Conservation (phyloP, 2,888 invertebrate species). For the Koerneria pararmatus region DNA sequence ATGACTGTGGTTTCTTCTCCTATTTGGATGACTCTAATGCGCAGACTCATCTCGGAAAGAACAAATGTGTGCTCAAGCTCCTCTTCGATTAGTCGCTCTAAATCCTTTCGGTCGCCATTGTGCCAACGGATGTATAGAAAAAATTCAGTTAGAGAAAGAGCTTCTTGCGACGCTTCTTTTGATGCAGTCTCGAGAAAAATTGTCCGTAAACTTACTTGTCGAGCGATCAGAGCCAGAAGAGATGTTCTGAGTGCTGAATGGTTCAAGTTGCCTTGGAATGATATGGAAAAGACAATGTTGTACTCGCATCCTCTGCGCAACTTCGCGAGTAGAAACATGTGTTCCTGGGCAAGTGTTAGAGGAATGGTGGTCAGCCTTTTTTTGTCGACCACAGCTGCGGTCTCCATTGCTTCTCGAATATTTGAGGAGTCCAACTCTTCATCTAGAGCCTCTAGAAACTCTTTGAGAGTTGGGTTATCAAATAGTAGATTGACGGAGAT, state of each 20-base stretch:
- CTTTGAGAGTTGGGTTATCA: conserved; percentile 35
- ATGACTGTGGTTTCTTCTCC: conserved; percentile 22
- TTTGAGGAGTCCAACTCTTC: too few relatives aligned
- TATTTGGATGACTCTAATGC: conserved; percentile 11
- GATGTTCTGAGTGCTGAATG: conserved; percentile 25
- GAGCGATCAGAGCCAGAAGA: conserved; percentile 30
- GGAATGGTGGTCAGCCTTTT: too few relatives aligned
- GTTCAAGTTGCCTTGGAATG: conserved; percentile 28
- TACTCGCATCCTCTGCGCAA: conserved; percentile 37
- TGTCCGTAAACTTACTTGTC: conserved; percentile 40
- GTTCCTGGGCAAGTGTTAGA: conserved; percentile 45
- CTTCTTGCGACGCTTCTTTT: conserved; percentile 10
- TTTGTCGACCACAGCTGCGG: conserved; percentile 3
- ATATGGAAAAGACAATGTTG: conserved; percentile 47
- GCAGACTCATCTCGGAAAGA: conserved; percentile 22
- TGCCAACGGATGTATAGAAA: conserved; percentile 23
- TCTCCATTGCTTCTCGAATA: conserved; percentile 13
- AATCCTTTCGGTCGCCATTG: not conserved
- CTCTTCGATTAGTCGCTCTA: conserved; percentile 14
- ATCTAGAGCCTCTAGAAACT: conserved; percentile 22
- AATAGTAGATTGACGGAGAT: conserved; percentile 37
- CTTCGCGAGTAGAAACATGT: conserved; percentile 47
- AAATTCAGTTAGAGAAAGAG: conserved; percentile 40
- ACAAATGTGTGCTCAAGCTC: conserved; percentile 29
- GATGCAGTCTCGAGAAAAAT: conserved; percentile 22